Conservation (phyloP, 1,140 invertebrate genomes). For the Zeugodacus cucurbitae region DNA sequence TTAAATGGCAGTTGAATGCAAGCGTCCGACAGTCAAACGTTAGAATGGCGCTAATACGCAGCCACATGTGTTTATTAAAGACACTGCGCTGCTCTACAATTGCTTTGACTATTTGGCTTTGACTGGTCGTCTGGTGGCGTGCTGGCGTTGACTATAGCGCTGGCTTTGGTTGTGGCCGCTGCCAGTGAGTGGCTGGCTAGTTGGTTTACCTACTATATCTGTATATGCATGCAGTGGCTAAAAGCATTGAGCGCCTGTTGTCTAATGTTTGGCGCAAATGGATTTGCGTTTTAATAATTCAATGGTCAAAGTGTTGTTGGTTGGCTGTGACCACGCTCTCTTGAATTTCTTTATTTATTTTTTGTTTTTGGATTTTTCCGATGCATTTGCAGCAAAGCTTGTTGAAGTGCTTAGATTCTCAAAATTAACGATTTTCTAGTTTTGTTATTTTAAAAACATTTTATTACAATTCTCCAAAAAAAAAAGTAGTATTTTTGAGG, state of each 20-base stretch:
- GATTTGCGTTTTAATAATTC: slow-evolving; percentile 14
- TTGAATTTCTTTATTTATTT: background rate
- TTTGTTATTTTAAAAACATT: background rate
- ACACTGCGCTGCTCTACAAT: background rate
- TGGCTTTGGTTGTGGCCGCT: background rate
- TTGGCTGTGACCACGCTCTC: background rate
- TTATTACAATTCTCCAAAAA: no score
- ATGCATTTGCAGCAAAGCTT: background rate
- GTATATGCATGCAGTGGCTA: background rate
- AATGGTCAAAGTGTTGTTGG: background rate
- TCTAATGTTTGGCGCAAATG: slow-evolving; percentile 20
- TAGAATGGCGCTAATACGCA: background rate
- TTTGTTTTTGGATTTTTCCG: background rate
- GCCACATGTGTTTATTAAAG: background rate
- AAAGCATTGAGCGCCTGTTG: background rate
- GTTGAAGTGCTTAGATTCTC: background rate
- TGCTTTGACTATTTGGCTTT: background rate
- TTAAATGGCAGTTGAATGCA: slow-evolving; percentile 32
- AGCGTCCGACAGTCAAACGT: background rate
- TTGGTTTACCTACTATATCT: background rate
- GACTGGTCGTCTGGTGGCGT: background rate
- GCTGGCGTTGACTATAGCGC: background rate
- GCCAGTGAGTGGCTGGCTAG: background rate
- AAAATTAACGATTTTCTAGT: background rate
- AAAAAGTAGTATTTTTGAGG: no score